Evolutionary conservation across 2,113 vertebrate species (phyloP).

Genomic region (Blennius ocellaris): DNA sequence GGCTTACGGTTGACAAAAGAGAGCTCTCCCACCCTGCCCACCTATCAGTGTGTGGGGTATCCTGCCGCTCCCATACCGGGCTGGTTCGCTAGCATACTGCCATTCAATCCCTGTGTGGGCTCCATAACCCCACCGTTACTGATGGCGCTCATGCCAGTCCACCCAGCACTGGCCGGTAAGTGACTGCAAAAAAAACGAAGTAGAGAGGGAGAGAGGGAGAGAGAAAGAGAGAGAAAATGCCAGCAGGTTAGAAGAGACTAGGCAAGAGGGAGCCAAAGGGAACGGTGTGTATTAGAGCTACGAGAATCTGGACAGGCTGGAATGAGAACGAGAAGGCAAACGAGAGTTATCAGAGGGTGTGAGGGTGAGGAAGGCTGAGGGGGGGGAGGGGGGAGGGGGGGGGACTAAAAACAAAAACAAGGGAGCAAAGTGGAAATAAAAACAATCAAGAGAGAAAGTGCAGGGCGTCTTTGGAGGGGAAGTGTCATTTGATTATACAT

Average conservation of each 20-base stretch:
- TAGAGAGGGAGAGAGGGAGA: constrained; percentile 47
- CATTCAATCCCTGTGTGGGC: constrained; percentile 89
- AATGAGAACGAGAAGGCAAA: constrained; percentile 65
- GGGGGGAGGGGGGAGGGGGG: constrained; percentile 41
- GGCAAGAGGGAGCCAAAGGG: constrained; percentile 70
- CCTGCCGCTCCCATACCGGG: constrained; percentile 91
- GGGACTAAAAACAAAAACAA: constrained; percentile 43
- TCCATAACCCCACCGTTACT: constrained; percentile 86
- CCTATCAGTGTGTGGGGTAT: constrained; percentile 92
- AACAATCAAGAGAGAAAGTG: constrained; percentile 25
- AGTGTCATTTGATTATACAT: constrained; percentile 57
- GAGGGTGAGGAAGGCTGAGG: constrained; percentile 51
- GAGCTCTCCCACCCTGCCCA: constrained; percentile 66
- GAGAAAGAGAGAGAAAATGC: constrained; percentile 67
- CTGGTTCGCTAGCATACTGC: constrained; percentile 90
- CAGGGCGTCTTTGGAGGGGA: constrained; percentile 31
- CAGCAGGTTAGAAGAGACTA: constrained; percentile 82
- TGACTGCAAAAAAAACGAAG: constrained; percentile 84
- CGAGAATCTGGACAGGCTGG: constrained; percentile 61
- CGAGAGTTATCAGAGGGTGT: constrained; percentile 59
- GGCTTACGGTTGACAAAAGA: constrained; percentile 67
- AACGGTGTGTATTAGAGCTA: constrained; percentile 64
- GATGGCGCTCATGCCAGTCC: constrained; percentile 87
- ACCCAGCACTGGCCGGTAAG: constrained; percentile 90
- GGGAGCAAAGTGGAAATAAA: constrained; percentile 5